A percentile compares a stretch with the other conserved stretches of the same genome.
Conservation (phyloP, 2,888 invertebrate genomes). For the Lypha dubia region DNA sequence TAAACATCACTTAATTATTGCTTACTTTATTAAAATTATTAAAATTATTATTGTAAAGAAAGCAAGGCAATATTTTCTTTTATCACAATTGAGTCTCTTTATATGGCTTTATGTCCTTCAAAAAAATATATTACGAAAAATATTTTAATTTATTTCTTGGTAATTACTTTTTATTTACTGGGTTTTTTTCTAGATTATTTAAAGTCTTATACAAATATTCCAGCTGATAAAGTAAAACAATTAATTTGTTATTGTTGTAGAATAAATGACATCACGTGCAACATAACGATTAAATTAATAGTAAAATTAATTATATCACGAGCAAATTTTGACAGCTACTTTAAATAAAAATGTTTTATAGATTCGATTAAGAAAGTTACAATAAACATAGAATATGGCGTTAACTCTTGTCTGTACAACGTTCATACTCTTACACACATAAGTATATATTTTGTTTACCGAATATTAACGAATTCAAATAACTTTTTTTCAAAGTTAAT, state of each 20-base stretch:
- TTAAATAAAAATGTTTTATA: background rate
- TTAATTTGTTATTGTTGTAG: background rate
- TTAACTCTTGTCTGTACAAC: background rate
- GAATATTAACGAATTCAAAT: no score
- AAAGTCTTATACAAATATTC: background rate
- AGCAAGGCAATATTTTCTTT: background rate
- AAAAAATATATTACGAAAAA: slow-evolving; percentile 3
- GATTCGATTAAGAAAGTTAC: background rate
- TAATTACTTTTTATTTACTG: slow-evolving; percentile 5
- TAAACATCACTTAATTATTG: slow-evolving; percentile 40
- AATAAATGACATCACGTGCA: slow-evolving; percentile 1
- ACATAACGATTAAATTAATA: background rate
- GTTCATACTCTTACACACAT: no score
- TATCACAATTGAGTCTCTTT: slow-evolving; percentile 33
- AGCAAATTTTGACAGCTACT: background rate
- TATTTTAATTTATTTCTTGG: slow-evolving; percentile 14
- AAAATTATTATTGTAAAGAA: slow-evolving; percentile 4
- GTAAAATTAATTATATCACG: slow-evolving; percentile 20
- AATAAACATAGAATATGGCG: background rate
- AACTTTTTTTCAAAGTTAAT: no score
- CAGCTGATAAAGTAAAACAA: background rate
- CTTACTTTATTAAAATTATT: slow-evolving; percentile 19
- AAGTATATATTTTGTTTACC: no score
- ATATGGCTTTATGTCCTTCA: slow-evolving; percentile 2
- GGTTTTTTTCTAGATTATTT: background rate